phyloP scores from a whole-genome alignment of 1,140 invertebrate species.

The Cephus cinctus region DNA sequence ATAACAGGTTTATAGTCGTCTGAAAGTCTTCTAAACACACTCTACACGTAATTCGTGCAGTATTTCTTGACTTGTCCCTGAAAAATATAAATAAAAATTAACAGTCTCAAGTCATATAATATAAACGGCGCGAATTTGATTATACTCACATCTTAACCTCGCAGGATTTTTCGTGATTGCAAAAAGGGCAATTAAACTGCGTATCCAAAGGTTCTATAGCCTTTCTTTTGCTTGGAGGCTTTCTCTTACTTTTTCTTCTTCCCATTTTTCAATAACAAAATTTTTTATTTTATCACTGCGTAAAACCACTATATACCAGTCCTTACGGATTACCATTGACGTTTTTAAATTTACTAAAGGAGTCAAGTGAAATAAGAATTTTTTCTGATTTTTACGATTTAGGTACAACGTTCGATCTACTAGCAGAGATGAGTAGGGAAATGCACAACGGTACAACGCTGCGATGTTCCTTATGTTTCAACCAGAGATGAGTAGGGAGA shows the following conservation, averaged over 20 bases:
- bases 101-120: too few relatives aligned
- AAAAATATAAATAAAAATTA: slow-evolving; percentile 51
- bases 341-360: too few relatives aligned
- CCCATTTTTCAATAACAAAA: slow-evolving; percentile 68
- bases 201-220: slow-evolving; percentile 91
- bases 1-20: slow-evolving; percentile 93
- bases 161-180: slow-evolving; percentile 99
- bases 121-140: neutral
- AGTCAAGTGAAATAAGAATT: too few relatives aligned
- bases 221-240: slow-evolving; percentile 93
- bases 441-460: too few relatives aligned
- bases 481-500: too few relatives aligned
- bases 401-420: too few relatives aligned
- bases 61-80: slow-evolving; percentile 92
- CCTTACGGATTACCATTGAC: too few relatives aligned
- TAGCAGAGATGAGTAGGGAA: too few relatives aligned
- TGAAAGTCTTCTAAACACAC: slow-evolving; percentile 97
- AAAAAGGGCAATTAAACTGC: slow-evolving; percentile 99
- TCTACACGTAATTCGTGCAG: slow-evolving; percentile 89
- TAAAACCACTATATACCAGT: too few relatives aligned
- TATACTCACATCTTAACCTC: slow-evolving; percentile 96
- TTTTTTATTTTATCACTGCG: neutral
- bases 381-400: too few relatives aligned
- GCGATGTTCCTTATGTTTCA: too few relatives aligned
- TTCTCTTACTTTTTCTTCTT: slow-evolving; percentile 94